These are phyloP conservation scores for Drosophila ficusphila DNA, from an alignment of 1,140 invertebrate genomes.

Conservation along the genomic window DNA sequence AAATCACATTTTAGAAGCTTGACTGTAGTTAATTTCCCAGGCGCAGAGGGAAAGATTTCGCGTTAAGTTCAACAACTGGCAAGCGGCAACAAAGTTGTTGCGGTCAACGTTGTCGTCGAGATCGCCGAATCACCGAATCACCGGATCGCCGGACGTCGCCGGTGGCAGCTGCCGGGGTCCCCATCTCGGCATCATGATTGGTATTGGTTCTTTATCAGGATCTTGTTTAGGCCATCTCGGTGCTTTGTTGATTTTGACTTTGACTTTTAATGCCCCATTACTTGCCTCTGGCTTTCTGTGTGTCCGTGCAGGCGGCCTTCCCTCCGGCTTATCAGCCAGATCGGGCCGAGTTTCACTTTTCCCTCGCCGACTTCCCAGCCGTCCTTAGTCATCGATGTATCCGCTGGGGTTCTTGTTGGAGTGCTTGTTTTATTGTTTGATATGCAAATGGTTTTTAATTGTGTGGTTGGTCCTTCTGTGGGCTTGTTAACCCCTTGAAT, in stretches of 20 bases:
- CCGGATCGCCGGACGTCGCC: slow-evolving; percentile 48
- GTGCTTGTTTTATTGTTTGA: slow-evolving; percentile 29
- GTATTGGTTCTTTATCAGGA: slow-evolving; percentile 79
- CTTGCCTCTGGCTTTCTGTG: too few species aligned
- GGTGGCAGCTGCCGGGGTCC: slow-evolving; percentile 59
- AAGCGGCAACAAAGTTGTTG: slow-evolving; percentile 72
- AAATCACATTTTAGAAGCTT: not conserved
- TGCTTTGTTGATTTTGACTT: slow-evolving; percentile 71
- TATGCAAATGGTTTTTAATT: slow-evolving; percentile 78
- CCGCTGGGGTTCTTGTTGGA: slow-evolving; percentile 6
- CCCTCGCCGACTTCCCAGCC: slow-evolving; percentile 4
- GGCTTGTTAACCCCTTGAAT: slow-evolving; percentile 64
- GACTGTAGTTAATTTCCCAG: slow-evolving; percentile 63
- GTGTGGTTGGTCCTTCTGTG: slow-evolving; percentile 30
- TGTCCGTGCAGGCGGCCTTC: slow-evolving; percentile 24
- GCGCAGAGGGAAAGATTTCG: slow-evolving; percentile 61
- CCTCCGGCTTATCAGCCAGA: slow-evolving; percentile 29
- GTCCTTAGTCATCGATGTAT: slow-evolving; percentile 41
- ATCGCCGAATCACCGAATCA: slow-evolving; percentile 28
- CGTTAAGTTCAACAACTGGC: slow-evolving; percentile 79
- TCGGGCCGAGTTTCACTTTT: slow-evolving; percentile 58
- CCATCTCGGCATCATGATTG: slow-evolving; percentile 55
- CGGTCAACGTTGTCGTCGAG: slow-evolving; percentile 55
- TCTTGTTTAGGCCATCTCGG: slow-evolving; percentile 79
- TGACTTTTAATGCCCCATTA: slow-evolving; percentile 66